Evolutionary conservation across 2,888 invertebrate genomes (phyloP).

Genomic region (Leucania comma): DNA sequence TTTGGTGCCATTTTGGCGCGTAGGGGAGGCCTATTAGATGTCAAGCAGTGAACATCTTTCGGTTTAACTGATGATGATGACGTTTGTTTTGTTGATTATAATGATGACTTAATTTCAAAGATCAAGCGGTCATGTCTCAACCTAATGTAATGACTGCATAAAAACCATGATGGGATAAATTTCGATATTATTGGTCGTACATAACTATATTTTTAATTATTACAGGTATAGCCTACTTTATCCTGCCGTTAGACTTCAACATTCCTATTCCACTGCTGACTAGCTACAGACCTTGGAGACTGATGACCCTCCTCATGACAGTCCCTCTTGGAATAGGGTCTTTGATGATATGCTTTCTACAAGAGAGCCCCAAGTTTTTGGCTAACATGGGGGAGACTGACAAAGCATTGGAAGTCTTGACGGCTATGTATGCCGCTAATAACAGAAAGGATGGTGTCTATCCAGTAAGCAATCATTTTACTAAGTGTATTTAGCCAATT

Average conservation of each 20-base stretch:
- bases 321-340: conserved; percentile 81
- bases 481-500: no score
- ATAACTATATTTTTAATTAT: not conserved
- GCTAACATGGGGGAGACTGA: conserved; percentile 89
- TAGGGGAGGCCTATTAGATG: no score
- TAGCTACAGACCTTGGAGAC: conserved; percentile 92
- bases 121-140: no score
- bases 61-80: no score
- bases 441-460: conserved; percentile 52
- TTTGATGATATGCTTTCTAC: conserved; percentile 86
- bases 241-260: conserved; percentile 69
- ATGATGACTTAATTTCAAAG: no score
- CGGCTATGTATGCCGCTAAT: conserved; percentile 52
- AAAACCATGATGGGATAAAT: no score
- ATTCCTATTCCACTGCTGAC: conserved; percentile 76
- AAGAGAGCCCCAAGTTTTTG: conserved; percentile 94
- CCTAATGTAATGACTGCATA: no score
- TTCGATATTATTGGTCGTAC: no score
- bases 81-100: no score
- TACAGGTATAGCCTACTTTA: conserved; percentile 56
- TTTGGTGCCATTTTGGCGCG: no score
- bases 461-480: conserved; percentile 45
- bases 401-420: conserved; percentile 83
- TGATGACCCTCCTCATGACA: conserved; percentile 87
- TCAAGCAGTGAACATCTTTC: no score